Conservation (phyloP, 1,140 invertebrate species). For the Pomacea maculata region DNA sequence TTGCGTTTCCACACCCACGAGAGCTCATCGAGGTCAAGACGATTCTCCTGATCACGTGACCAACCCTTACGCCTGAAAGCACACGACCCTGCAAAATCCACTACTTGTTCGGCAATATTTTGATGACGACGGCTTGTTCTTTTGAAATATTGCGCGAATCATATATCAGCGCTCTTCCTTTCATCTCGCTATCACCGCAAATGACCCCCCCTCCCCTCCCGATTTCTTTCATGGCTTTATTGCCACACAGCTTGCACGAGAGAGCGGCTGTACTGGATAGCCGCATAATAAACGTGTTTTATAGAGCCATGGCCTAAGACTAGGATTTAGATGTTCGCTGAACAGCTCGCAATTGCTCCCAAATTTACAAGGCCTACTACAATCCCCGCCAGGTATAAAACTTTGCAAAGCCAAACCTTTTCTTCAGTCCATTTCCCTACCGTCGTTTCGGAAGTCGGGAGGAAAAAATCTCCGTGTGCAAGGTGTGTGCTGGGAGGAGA, state of each 20-base stretch:
- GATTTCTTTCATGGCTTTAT: constrained; percentile 21
- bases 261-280: not conserved
- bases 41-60: too few species aligned
- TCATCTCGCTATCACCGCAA: constrained; percentile 16
- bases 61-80: too few species aligned
- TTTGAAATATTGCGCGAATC: constrained; percentile 21
- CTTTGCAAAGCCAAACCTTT: constrained; percentile 9
- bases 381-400: constrained; percentile 10
- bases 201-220: constrained; percentile 14
- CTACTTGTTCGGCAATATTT: too few species aligned
- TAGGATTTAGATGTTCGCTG: constrained; percentile 15
- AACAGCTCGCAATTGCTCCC: constrained; percentile 23
- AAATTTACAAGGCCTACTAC: constrained; percentile 22
- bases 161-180: constrained; percentile 19
- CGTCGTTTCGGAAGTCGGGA: too few species aligned
- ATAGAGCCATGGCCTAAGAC: constrained; percentile 5
- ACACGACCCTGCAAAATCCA: too few species aligned
- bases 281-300: constrained; percentile 25
- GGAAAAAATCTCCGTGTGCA: too few species aligned
- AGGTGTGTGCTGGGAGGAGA: too few species aligned
- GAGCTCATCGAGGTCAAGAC: too few species aligned
- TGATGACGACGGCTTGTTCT: not conserved
- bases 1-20: too few species aligned
- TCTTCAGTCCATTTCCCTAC: too few species aligned
- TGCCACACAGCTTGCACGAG: constrained; percentile 9